Evolutionary conservation across 2,113 vertebrate species (phyloP).

Genomic region (Siniperca chuatsi): DNA sequence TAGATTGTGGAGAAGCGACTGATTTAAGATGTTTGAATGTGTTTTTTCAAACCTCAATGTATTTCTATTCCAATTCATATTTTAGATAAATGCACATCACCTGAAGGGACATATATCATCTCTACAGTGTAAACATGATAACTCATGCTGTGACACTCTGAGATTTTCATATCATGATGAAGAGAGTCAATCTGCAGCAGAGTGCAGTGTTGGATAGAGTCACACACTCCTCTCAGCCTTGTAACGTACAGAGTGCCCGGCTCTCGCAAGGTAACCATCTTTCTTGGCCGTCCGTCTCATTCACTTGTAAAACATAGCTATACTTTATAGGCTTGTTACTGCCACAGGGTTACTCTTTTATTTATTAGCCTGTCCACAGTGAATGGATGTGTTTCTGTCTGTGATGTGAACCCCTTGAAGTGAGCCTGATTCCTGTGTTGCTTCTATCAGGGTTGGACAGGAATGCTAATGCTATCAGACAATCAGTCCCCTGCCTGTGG

Average conservation of each 20-base stretch:
- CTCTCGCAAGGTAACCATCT: slow-evolving; percentile 67
- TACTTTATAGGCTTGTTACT: slow-evolving; percentile 83
- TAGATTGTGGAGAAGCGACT: not conserved
- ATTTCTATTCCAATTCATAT: slow-evolving; percentile 26
- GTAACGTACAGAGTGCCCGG: slow-evolving; percentile 66
- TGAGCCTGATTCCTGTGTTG: slow-evolving; percentile 78
- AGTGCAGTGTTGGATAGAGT: slow-evolving; percentile 40
- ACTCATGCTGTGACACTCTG: slow-evolving; percentile 41
- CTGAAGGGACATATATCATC: slow-evolving; percentile 7
- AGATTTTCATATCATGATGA: slow-evolving; percentile 66
- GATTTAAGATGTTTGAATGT: slow-evolving; percentile 19
- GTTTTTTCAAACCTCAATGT: slow-evolving; percentile 7
- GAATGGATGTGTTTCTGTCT: slow-evolving; percentile 79
- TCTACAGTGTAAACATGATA: slow-evolving; percentile 59
- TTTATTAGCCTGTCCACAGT: slow-evolving; percentile 81
- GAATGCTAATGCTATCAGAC: slow-evolving; percentile 82
- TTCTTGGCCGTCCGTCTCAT: slow-evolving; percentile 74
- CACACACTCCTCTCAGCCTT: slow-evolving; percentile 65
- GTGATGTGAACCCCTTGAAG: slow-evolving; percentile 77
- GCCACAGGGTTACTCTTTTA: slow-evolving; percentile 81
- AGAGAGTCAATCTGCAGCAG: slow-evolving; percentile 64
- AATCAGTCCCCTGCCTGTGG: slow-evolving; percentile 74
- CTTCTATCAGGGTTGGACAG: slow-evolving; percentile 68
- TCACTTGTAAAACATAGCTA: slow-evolving; percentile 84
- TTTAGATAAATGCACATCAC: slow-evolving; percentile 17